Evolutionary conservation across 2,888 invertebrate genomes (phyloP).

Genomic region (Acleris holmiana): DNA sequence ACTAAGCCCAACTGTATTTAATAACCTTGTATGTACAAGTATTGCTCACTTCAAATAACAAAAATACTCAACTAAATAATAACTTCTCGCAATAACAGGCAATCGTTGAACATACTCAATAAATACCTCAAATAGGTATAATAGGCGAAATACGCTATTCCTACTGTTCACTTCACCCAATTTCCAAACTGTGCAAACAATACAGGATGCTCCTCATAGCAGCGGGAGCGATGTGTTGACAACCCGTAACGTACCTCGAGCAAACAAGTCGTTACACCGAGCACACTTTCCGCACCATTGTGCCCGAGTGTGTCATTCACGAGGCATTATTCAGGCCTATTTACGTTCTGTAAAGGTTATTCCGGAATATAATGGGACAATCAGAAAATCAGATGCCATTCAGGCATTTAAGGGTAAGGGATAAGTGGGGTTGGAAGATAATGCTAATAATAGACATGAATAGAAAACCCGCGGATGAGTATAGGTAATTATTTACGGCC

Average conservation of each 20-base stretch:
- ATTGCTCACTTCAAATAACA: no score
- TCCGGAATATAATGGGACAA: constrained; percentile 8
- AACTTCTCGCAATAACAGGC: no score
- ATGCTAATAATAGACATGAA: background rate
- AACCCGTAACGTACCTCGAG: constrained; percentile 25
- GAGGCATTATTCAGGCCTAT: constrained; percentile 20
- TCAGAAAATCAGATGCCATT: constrained; percentile 8
- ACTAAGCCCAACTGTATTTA: no score
- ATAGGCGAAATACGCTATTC: background rate
- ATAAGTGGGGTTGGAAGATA: background rate
- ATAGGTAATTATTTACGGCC: background rate
- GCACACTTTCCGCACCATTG: constrained; percentile 55
- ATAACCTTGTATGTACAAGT: no score
- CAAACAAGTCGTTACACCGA: constrained; percentile 59
- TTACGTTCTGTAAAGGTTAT: constrained; percentile 12
- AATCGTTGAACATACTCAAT: no score
- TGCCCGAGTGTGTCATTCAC: constrained; percentile 39
- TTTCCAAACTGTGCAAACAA: background rate
- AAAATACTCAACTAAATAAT: no score
- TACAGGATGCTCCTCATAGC: background rate
- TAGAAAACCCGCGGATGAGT: background rate
- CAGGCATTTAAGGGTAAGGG: background rate
- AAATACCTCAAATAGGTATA: background rate
- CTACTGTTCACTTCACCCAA: background rate
- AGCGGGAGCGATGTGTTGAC: constrained; percentile 9